Base-by-base conservation (phyloP, 1,140 invertebrate genomes). In the Acromyrmex heyeri region DNA sequence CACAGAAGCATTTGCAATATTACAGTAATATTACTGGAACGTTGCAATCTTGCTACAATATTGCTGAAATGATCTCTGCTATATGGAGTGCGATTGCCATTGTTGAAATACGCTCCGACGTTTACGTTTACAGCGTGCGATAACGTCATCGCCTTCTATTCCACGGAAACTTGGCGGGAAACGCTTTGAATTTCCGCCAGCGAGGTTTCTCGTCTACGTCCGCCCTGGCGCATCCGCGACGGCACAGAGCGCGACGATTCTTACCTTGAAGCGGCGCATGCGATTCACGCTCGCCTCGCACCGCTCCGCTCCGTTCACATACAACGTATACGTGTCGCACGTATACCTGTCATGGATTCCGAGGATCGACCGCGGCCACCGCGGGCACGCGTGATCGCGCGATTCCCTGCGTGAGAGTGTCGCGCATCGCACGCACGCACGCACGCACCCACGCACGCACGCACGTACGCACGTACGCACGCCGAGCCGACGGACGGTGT, bases 341-440 rank as follows among this genome's bases (percentile, higher is more conserved):
- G 79, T 55, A 27, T 87, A 90, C 88, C 94, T 94, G 93, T 94
- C 94, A 94, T 95, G 94, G 94, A 95, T 93, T 93, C 93, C 92
- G 90, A 89, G 92, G 88, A 91, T 92, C 86, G 92, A 92, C 90
- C 88, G 93, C 92, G 93, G 91, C 87, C 90, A 89, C 92, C 90
- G 91, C 92, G 92, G 82, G 91, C 91, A 93, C 91, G 91, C 90
- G 90, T 88, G 88, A 93, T 91, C 87, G 55, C 86, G 91, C 90
- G 82, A 90, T 88, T 92, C 91, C 90, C 72, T 86, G 86, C 90
- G 91, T 94, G 91, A 94, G 91, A 88, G 88, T 78, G 81, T 48
- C 81, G 48, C 70, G 70, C 53, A 55, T 24, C 70, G 69, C 34
- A 69, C 62, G 44, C n/a, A 34, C 62, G 59, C 30, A 61, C 73